These are phyloP conservation scores for Gymnoscopelus braueri DNA, from an alignment of 2,797 vertebrate species.

Conservation along the genomic window DNA sequence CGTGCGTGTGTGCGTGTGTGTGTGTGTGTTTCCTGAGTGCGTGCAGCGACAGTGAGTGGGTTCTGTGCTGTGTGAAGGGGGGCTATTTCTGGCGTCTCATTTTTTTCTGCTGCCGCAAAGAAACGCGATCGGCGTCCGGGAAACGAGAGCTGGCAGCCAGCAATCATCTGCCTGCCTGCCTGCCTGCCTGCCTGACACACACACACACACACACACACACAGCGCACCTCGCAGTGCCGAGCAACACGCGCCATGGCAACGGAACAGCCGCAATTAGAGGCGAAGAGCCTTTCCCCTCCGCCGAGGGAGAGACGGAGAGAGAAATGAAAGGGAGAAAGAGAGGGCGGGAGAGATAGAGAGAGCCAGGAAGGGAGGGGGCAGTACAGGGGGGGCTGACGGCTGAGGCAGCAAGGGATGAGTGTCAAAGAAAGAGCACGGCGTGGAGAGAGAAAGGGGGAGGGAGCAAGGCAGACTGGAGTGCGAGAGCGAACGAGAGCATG, in stretches of 20 bases:
- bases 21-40: constrained; percentile 63
- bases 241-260: constrained; percentile 82
- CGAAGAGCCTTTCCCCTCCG: constrained; percentile 81
- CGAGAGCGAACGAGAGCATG: constrained; percentile 49
- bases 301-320: constrained; percentile 75
- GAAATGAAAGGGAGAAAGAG: constrained; percentile 74
- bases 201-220: constrained; percentile 40
- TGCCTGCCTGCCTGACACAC: constrained; percentile 64
- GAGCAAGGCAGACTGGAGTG: constrained; percentile 9
- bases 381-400: neutral
- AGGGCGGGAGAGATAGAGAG: constrained; percentile 58
- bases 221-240: constrained; percentile 60
- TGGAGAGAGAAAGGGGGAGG: constrained; percentile 52
- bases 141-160: constrained; percentile 82
- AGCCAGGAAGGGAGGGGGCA: constrained; percentile 15
- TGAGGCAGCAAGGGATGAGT: constrained; percentile 42
- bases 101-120: constrained; percentile 77
- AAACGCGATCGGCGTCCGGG: constrained; percentile 80
- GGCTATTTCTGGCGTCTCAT: constrained; percentile 79
- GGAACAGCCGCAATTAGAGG: constrained; percentile 82
- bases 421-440: constrained; percentile 63
- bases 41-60: constrained; percentile 71
- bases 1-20: neutral
- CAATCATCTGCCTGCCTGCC: constrained; percentile 77
- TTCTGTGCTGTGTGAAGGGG: constrained; percentile 67